phyloP scores from a whole-genome alignment of 2,888 invertebrate species.

The Noctua janthina region DNA sequence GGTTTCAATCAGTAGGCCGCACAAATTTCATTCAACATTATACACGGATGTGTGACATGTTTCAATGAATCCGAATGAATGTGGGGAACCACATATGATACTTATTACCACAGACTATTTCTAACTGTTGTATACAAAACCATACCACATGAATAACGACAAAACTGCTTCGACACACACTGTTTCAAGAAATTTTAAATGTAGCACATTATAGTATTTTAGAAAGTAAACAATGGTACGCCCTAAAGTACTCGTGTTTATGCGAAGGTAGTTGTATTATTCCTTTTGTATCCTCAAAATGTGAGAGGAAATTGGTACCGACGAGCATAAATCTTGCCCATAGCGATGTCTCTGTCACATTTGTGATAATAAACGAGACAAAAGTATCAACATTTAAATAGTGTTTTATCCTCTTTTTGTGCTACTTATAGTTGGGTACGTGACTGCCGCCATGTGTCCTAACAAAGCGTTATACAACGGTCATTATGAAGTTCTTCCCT shows the following conservation, averaged over 20 bases:
- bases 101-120: constrained; percentile 37
- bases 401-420: constrained; percentile 45
- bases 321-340: constrained; percentile 57
- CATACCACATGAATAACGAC: constrained; percentile 14
- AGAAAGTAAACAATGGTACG: constrained; percentile 47
- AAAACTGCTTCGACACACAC: constrained; percentile 10
- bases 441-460: constrained; percentile 44
- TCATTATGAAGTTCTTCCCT: constrained; percentile 53
- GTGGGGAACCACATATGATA: constrained; percentile 15
- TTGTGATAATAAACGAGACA: constrained; percentile 65
- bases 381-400: constrained; percentile 62
- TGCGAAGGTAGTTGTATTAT: constrained; percentile 46
- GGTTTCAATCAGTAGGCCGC: constrained; percentile 22
- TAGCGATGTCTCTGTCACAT: constrained; percentile 63
- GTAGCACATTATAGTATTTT: constrained; percentile 8
- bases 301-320: constrained; percentile 55
- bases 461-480: constrained; percentile 54
- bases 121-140: constrained; percentile 12
- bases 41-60: constrained; percentile 5
- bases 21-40: constrained; percentile 9
- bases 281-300: constrained; percentile 54
- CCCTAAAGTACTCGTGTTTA: constrained; percentile 34
- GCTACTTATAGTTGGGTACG: constrained; percentile 40
- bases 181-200: constrained; percentile 25
- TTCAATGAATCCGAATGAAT: constrained; percentile 16